Evolutionary conservation across 2,888 invertebrate genomes (phyloP), one percentile per base, ranked within the genome.

Genomic region (Fissipunctia ypsillon): DNA sequence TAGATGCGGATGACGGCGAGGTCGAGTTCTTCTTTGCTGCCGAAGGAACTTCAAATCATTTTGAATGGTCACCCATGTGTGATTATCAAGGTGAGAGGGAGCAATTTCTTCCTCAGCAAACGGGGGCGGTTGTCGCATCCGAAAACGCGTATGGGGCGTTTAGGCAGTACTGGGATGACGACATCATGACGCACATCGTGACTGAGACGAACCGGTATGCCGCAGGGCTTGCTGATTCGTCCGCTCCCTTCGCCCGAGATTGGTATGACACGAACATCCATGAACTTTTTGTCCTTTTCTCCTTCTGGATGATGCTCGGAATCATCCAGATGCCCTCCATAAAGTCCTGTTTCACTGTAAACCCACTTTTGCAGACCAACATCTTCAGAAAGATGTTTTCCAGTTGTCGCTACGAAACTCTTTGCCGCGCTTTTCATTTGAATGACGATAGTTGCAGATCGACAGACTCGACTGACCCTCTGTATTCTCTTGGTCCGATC

Each of bases 351-450:
- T 63, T 63, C 2, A 12, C n/a, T 9, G 0, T 6, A 0, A 64
- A 64, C 3, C n/a, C 48, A 1, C 19, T 64, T 16, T 22, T 54
- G 9, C 56, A 41, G 19, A 57, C 59, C 5, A 67, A 57, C 41
- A 19, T 57, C n/a, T 67, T 57, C 16, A 57, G 66, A 57, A 43
- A 43, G 16, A 19, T 67, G 67, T 67, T 56, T 10, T 9, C 56
- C 56, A 14, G 28, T 5, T 0, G 4, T 0, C 66, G 66, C 25
- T 66, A 66, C 3, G n/a, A 3, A n/a, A 31, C 10, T 31, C 57
- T 67, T n/a, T 67, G 67, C 59, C 67, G 67, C 41, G 67, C 67
- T n/a, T 41, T 67, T n/a, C 41, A 67, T 3, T 64, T 64, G 1
- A 16, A 9, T 64, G 31, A 64, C 45, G 9, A 64, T 16, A 56